Evolutionary conservation across 2,888 invertebrate genomes (phyloP).

Genomic region (Andrena bucephala): DNA sequence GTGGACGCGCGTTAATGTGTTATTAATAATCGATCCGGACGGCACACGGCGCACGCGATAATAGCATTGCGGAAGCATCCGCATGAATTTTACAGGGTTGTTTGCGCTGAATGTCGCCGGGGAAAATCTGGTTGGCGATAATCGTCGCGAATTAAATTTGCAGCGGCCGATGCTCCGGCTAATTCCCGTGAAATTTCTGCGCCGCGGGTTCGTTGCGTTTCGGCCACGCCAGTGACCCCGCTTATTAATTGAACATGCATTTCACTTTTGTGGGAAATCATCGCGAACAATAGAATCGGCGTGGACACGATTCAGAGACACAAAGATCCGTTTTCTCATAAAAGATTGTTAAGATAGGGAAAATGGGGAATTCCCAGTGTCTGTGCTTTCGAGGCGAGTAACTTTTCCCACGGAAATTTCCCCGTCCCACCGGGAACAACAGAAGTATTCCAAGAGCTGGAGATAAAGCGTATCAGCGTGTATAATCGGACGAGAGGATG

Average conservation of each 20-base stretch:
- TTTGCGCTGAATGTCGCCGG: conserved; percentile 20
- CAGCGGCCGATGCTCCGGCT: conserved; percentile 1
- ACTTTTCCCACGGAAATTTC: too few species aligned
- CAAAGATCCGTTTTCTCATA: too few species aligned
- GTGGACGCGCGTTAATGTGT: conserved; percentile 35
- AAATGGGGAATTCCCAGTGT: too few species aligned
- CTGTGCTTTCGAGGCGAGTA: too few species aligned
- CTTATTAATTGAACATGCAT: background rate
- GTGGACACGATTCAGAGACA: too few species aligned
- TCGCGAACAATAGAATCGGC: too few species aligned
- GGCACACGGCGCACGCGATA: conserved; percentile 23
- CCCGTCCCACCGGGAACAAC: too few species aligned
- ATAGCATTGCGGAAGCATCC: conserved; percentile 32
- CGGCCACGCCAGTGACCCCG: background rate
- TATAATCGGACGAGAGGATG: background rate
- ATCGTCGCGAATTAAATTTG: conserved; percentile 49
- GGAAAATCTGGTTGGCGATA: conserved; percentile 39
- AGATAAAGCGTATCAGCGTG: background rate
- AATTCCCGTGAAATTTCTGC: conserved; percentile 13
- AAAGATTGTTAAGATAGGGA: too few species aligned
- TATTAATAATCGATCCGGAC: conserved; percentile 47
- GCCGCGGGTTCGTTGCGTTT: background rate
- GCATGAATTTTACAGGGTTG: conserved; percentile 39
- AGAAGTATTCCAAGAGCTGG: background rate
- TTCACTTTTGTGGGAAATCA: too few species aligned